A percentile compares a stretch with the other conserved stretches of the same genome.
phyloP scores from a whole-genome alignment of 2,113 vertebrate genomes.

The Lota lota region DNA sequence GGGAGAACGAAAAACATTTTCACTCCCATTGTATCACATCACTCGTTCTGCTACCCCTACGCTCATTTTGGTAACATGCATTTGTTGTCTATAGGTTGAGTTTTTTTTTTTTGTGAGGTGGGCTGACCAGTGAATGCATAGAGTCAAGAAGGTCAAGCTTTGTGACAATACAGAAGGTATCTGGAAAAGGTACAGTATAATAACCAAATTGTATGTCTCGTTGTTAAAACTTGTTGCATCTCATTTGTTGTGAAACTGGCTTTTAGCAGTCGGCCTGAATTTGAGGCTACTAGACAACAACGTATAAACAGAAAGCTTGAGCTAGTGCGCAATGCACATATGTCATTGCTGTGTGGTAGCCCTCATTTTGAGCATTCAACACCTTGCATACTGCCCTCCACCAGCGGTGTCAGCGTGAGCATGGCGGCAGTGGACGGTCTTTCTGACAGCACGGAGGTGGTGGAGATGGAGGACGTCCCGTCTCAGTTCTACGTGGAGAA shows the following conservation, averaged over 20 bases:
- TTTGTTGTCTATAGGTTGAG: conserved; percentile 61
- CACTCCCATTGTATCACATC: too few species aligned
- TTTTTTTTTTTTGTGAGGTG: conserved; percentile 72
- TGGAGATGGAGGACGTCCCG: conserved; percentile 83
- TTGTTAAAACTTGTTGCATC: too few species aligned
- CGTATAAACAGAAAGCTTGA: neutral
- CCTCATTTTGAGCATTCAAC: neutral
- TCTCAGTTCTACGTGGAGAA: conserved; percentile 92
- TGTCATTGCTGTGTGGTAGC: too few species aligned
- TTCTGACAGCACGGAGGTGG: conserved; percentile 77
- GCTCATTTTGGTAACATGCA: too few species aligned
- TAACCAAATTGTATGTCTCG: too few species aligned
- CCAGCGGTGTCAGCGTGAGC: conserved; percentile 75
- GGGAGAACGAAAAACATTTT: too few species aligned
- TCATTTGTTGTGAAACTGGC: too few species aligned
- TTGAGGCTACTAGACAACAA: too few species aligned
- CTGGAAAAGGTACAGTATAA: conserved; percentile 83
- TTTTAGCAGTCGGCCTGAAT: too few species aligned
- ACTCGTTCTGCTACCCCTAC: too few species aligned
- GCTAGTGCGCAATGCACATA: neutral
- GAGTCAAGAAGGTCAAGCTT: conserved; percentile 92
- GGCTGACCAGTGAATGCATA: conserved; percentile 90
- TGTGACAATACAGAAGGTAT: conserved; percentile 83
- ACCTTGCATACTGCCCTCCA: conserved; percentile 4
- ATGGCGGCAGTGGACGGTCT: conserved; percentile 84